Evolutionary conservation across 2,113 vertebrate genomes (phyloP).

Genomic region (Hemiscyllium ocellatum): DNA sequence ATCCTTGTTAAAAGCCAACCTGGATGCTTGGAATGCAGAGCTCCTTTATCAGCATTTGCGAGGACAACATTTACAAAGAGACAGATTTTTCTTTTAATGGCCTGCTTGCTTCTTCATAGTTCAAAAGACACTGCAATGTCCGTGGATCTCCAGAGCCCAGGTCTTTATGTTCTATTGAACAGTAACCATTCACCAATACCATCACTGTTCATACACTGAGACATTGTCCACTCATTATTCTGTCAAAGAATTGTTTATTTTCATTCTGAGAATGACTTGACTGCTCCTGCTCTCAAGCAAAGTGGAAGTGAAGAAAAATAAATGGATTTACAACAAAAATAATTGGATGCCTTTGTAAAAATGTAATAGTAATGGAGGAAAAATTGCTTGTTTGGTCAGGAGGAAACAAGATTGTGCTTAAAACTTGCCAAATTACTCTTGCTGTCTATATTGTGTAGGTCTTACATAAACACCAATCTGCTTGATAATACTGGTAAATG

Average conservation of each 20-base stretch:
- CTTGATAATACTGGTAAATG: background rate
- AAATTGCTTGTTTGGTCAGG: background rate
- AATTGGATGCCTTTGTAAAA: background rate
- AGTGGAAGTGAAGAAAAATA: conserved; percentile 2
- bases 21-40: background rate
- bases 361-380: background rate
- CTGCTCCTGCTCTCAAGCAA: background rate
- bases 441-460: background rate
- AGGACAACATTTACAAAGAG: background rate
- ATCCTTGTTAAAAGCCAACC: background rate
- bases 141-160: background rate
- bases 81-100: background rate
- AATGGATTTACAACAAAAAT: conserved; percentile 4
- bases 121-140: background rate
- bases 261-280: background rate
- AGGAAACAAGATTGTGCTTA: conserved; percentile 11
- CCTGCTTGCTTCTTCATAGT: background rate
- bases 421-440: background rate
- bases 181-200: background rate
- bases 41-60: background rate
- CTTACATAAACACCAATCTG: background rate
- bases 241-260: background rate
- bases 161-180: background rate
- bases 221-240: background rate
- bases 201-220: background rate